Evolutionary conservation across 2,113 vertebrate species (phyloP).

Genomic region (Pandion haliaetus): DNA sequence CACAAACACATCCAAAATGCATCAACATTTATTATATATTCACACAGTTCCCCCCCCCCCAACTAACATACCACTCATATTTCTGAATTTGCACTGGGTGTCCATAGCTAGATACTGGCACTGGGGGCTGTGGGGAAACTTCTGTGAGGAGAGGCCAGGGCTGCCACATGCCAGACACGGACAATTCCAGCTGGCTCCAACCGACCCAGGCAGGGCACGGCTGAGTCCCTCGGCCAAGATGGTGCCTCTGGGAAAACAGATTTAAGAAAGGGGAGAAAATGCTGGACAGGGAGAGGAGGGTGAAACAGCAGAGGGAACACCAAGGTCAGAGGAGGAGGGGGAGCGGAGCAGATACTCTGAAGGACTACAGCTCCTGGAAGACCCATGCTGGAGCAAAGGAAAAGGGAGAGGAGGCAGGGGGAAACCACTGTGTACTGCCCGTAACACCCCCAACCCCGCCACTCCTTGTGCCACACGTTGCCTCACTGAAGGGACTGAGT

Average conservation of each 20-base stretch:
- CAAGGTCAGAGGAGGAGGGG: neutral
- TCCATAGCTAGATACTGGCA: neutral
- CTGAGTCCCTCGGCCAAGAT: neutral
- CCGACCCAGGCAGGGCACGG: rapidly evolving
- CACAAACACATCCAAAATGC: neutral
- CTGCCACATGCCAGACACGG: neutral
- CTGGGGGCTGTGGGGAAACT: neutral
- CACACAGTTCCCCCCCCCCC: neutral
- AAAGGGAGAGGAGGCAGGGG: neutral
- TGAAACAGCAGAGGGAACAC: neutral
- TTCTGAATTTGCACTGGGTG: neutral
- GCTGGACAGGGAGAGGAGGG: neutral
- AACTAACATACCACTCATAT: neutral
- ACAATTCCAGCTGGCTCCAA: neutral
- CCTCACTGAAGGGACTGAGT: neutral
- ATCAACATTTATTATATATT: neutral
- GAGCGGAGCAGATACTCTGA: neutral
- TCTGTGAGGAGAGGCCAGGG: neutral
- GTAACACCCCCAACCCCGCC: rapidly evolving
- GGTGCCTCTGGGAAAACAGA: neutral
- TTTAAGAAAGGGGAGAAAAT: neutral
- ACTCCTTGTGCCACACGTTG: neutral
- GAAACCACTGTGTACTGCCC: neutral
- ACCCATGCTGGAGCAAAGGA: neutral
- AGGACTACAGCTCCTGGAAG: neutral